Base-by-base conservation (phyloP, 2,888 invertebrate species). In the Drosophila cyrtoloma region DNA sequence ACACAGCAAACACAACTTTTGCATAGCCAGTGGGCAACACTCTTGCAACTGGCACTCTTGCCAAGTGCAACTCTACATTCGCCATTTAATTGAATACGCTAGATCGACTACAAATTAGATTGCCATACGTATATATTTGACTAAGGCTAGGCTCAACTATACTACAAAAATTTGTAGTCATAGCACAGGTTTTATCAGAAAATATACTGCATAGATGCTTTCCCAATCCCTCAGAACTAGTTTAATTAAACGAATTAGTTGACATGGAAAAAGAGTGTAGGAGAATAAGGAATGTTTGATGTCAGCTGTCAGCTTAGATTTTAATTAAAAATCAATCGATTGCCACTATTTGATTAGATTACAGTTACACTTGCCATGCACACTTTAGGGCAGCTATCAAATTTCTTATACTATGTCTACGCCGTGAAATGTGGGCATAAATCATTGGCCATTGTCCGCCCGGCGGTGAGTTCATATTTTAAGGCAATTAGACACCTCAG, bases 401-500 rank as follows among this genome's bases (percentile, higher is more conserved):
- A 53, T 53, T 56, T 26, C 52, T 51, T 56, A 47, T 44, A 55
- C 55, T 37, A 28, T 42, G 71, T 60, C 75, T 75, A 78, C 75
- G 66, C n/a, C 32, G 26, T 6, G 26, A 26, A 22, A 22, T 44
- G 60, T 14, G 50, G 32, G 26, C 67, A 68, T 84, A 62, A 79
- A 82, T 79, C 52, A 77, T 65, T 32, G 59, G 52, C 63, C 60
- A 37, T 22, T 57, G 30, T n/a, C 12, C 14, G 44, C 35, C 47
- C 37, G 35, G 22, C 47, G 16, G 39, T 22, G 71, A 75, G 73
- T 74, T 78, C 79, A 75, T 72, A 78, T 80, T 77, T 67, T 63
- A 81, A 33, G 69, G 68, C 83, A 85, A 85, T 87, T 85, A 85
- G 59, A 68, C 66, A 78, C 59, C 58, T 63, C 59, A 52, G 42